Evolutionary conservation across 1,140 invertebrate species (phyloP).

Genomic region (Gonatopus flavifemur): DNA sequence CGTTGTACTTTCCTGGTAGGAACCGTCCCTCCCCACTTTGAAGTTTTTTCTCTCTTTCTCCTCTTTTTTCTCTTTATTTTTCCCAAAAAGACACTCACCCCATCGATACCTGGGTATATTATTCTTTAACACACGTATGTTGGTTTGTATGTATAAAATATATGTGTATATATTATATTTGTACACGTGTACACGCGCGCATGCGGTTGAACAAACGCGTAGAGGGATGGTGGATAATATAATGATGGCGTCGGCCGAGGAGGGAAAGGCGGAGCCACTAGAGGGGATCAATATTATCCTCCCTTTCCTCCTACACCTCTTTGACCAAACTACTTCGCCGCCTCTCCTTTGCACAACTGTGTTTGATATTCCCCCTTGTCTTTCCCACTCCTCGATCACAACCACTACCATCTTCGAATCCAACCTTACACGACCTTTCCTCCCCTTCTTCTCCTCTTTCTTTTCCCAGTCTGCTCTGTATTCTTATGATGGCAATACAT

Average conservation of each 20-base stretch:
- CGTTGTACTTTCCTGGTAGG: too few relatives aligned
- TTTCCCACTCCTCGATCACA: constrained; percentile 32
- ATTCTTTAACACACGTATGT: too few relatives aligned
- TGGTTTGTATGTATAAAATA: too few relatives aligned
- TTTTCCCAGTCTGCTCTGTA: constrained; percentile 3
- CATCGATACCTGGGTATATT: too few relatives aligned
- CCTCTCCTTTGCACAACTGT: constrained; percentile 15
- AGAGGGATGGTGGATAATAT: constrained; percentile 60
- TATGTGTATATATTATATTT: not conserved
- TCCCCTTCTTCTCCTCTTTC: constrained; percentile 17
- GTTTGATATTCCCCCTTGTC: constrained; percentile 19
- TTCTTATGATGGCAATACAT: too few relatives aligned
- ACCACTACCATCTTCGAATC: constrained; percentile 20
- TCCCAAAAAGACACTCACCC: too few relatives aligned
- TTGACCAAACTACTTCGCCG: constrained; percentile 12
- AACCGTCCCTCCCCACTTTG: not conserved
- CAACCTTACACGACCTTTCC: constrained; percentile 27
- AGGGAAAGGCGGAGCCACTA: constrained; percentile 58
- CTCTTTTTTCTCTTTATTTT: not conserved
- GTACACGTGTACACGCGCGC: constrained; percentile 21
- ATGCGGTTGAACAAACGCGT: constrained; percentile 43
- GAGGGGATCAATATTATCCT: constrained; percentile 61
- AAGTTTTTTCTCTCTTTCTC: not conserved
- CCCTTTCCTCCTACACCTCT: constrained; percentile 26
- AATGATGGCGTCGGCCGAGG: constrained; percentile 58